Evolutionary conservation across 2,888 invertebrate genomes (phyloP), one percentile per base, ranked within the genome.

Genomic region (Aromia moschata): DNA sequence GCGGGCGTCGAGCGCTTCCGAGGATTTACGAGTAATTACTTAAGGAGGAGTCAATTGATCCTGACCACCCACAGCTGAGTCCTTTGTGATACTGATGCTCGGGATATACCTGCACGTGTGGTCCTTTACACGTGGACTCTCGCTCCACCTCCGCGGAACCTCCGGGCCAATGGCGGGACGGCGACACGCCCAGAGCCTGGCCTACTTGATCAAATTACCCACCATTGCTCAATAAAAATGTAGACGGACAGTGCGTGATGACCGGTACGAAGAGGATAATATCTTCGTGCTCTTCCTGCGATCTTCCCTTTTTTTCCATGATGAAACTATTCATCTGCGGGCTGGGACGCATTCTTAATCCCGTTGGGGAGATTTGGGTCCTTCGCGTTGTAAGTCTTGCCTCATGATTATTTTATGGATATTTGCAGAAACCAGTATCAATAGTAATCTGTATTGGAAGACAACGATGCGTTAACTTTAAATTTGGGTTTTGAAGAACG

Each of bases 21-120:
- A 77, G 51, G 52, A 59, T 64, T 58, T 55, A 72, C 77, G 77
- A 77, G 65, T 64, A 63, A 64, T 70, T 69, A 64, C 62, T 65
- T 72, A 68, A 77, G 77, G 77, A 76, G 77, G 77, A 78, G 78
- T 69, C 69, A 52, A 71, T 65, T 67, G 59, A 55, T 70, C 71
- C 74, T 75, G 77, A 77, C 78, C 78, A 78, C 79, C 77, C 78
- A 78, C 79, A 74, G 77, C 75, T 69, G 71, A 70, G 72, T 72
- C 76, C 75, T 74, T 76, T 74, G 74, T 73, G 67, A 69, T 72
- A 79, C 78, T 79, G 77, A 76, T 66, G 45, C 54, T 62, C 43
- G 60, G 67, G 64, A 63, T 60, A 56, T 64, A 65, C 64, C 69
- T 71, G 73, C 77, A 78, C 77, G 78, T 78, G 79, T 76, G 77